A percentile compares a stretch with the other conserved stretches of the same genome.
Conservation (phyloP, 2,797 vertebrate species). For the Brotula barbata region DNA sequence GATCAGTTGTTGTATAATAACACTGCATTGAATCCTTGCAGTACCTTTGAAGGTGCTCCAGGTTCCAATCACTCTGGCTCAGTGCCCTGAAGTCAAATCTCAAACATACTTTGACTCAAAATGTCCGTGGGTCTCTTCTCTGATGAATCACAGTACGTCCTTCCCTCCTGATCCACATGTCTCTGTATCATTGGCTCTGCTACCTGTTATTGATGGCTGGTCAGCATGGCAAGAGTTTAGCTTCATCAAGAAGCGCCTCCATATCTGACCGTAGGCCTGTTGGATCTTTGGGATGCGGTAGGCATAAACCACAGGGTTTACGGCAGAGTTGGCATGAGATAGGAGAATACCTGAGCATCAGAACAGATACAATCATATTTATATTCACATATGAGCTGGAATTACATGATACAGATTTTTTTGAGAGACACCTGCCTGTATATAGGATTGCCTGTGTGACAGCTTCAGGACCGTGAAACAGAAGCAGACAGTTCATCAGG, state of each 20-base stretch:
- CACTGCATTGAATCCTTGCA: neutral
- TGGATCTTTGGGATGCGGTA: conserved; percentile 87
- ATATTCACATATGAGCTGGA: neutral
- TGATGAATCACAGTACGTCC: conserved; percentile 8
- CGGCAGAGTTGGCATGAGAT: conserved; percentile 84
- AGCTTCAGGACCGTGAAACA: conserved; percentile 53
- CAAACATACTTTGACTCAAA: neutral
- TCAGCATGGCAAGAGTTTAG: conserved; percentile 43
- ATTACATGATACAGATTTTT: neutral
- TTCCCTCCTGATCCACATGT: conserved; percentile 14
- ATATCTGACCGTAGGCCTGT: conserved; percentile 78
- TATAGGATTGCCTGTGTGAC: conserved; percentile 49
- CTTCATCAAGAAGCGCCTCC: conserved; percentile 72
- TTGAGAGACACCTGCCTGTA: conserved; percentile 56
- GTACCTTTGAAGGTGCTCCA: neutral
- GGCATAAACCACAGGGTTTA: conserved; percentile 88
- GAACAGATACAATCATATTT: conserved; percentile 1
- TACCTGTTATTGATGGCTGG: conserved; percentile 13
- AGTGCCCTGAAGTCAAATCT: conserved; percentile 1
- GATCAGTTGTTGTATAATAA: too few relatives aligned
- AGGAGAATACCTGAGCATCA: conserved; percentile 76
- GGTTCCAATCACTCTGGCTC: neutral
- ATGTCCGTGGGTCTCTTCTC: neutral
- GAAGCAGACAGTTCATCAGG: conserved; percentile 78
- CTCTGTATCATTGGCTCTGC: conserved; percentile 29